Percentiles rank a stretch among this genome's conserved stretches.
Conservation (phyloP, 2,113 vertebrate species). For the Dinomys branickii region DNA sequence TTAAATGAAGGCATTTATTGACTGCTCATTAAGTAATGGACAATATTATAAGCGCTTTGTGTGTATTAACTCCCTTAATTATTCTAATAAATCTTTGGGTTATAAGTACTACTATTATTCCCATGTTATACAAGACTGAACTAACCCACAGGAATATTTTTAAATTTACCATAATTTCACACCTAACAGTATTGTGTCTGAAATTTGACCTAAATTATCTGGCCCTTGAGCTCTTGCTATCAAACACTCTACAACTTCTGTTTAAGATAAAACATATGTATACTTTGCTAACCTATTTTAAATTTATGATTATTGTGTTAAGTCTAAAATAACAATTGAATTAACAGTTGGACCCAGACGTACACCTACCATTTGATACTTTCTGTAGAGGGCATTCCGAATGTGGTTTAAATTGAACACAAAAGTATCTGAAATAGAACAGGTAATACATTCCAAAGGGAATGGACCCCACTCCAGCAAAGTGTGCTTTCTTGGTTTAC, state of each 20-base stretch:
- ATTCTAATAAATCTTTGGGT: neutral
- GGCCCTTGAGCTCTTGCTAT: neutral
- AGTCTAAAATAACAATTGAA: neutral
- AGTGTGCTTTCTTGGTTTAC: neutral
- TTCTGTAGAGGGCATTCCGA: neutral
- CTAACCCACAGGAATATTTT: constrained; percentile 9
- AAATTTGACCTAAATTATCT: neutral
- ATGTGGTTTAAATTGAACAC: neutral
- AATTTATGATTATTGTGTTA: neutral
- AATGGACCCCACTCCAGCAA: neutral
- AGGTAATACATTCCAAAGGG: neutral
- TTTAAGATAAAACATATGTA: neutral
- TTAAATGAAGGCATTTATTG: neutral
- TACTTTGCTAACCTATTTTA: neutral
- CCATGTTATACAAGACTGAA: neutral
- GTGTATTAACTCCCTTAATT: neutral
- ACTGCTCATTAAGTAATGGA: neutral
- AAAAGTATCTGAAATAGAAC: constrained; percentile 23
- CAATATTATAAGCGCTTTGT: neutral
- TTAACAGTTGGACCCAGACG: constrained; percentile 1
- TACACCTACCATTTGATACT: neutral
- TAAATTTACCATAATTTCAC: constrained; percentile 1
- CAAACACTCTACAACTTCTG: neutral
- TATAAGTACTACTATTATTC: neutral
- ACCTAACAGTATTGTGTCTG: neutral